Evolutionary conservation across 2,113 vertebrate species (phyloP).

Genomic region (Epinephelus fuscoguttatus): DNA sequence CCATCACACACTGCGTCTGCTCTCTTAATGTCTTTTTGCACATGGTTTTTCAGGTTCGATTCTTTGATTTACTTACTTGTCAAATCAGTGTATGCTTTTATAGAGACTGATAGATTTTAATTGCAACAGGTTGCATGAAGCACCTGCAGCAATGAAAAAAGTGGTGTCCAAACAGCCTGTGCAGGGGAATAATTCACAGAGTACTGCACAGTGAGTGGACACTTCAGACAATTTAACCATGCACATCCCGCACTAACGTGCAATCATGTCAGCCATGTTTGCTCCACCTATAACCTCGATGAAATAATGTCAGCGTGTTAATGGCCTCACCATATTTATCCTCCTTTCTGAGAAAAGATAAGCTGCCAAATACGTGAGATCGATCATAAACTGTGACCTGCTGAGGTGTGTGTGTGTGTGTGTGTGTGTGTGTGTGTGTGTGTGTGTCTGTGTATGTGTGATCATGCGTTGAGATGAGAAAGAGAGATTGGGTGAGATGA

Average conservation of each 20-base stretch:
- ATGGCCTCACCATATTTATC: not conserved
- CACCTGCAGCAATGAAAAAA: not conserved
- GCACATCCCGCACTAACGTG: not conserved
- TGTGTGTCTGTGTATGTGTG: not conserved
- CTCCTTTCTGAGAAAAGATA: conserved; percentile 21
- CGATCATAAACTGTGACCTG: not conserved
- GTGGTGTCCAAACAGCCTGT: not conserved
- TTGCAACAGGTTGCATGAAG: conserved; percentile 11
- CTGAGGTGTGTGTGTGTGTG: not conserved
- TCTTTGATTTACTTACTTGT: conserved; percentile 1
- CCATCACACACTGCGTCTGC: not conserved
- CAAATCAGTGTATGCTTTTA: conserved; percentile 29
- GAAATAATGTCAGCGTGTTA: not conserved
- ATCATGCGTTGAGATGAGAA: conserved; percentile 23
- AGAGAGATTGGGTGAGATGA: conserved; percentile 48
- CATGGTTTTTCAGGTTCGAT: not conserved
- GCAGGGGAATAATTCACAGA: conserved; percentile 5
- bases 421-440: not conserved
- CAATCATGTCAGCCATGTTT: not conserved
- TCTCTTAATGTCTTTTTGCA: not conserved
- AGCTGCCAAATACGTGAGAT: not conserved
- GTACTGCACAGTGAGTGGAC: not conserved
- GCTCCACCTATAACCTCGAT: not conserved
- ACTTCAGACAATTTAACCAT: not conserved
- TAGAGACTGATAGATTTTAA: not conserved